These are phyloP conservation scores for Dermatophagoides farinae DNA, from an alignment of 1,140 invertebrate genomes.

Conservation along the genomic window DNA sequence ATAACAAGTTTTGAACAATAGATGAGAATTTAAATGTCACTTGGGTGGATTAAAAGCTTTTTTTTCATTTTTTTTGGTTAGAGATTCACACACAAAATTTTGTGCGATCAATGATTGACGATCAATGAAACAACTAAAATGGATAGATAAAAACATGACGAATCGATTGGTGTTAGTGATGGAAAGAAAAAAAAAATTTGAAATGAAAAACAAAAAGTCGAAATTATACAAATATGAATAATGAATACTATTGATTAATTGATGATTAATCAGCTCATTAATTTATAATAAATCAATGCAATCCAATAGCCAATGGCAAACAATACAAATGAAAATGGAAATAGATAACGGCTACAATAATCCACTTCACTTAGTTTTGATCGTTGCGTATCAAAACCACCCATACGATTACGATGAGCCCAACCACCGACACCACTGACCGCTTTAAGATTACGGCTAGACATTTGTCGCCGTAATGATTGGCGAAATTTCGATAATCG, in stretches of 20 bases:
- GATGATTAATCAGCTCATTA: background rate
- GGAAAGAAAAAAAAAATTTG: no score
- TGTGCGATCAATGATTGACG: no score
- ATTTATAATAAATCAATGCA: background rate
- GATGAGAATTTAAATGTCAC: no score
- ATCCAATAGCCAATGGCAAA: constrained; percentile 8
- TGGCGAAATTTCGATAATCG: background rate
- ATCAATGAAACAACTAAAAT: no score
- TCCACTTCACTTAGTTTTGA: background rate
- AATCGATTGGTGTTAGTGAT: no score
- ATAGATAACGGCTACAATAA: constrained; percentile 2
- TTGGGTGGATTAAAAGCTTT: no score
- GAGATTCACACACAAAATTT: no score
- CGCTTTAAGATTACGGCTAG: background rate
- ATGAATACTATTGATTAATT: background rate
- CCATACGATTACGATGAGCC: background rate
- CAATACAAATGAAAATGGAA: constrained; percentile 7
- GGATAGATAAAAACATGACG: no score
- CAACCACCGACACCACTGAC: background rate
- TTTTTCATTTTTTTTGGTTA: no score
- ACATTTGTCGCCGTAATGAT: background rate
- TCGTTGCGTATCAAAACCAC: background rate
- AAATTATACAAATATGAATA: no score
- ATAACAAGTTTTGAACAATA: no score
- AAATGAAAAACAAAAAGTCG: no score